Percentiles rank a stretch among this genome's conserved stretches.
These are phyloP conservation scores for Vanessa atalanta DNA, from an alignment of 1,140 invertebrate species.

Conservation along the genomic window DNA sequence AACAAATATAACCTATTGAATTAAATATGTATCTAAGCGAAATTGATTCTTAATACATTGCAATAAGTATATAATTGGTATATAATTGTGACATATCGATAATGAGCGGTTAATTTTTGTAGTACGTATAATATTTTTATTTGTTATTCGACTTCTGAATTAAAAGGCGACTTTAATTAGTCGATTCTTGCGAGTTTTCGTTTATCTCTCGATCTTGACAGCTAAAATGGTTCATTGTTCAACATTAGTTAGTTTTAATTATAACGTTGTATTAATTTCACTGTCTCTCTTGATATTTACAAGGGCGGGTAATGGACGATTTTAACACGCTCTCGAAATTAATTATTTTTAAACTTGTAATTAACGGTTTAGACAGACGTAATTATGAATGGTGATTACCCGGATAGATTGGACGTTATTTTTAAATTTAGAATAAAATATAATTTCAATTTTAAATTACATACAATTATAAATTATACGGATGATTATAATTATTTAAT, in stretches of 20 bases:
- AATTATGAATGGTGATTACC: conserved; percentile 30
- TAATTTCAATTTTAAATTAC: neutral
- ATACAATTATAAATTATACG: too few species aligned
- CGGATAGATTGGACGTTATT: conserved; percentile 20
- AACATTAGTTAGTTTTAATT: conserved; percentile 26
- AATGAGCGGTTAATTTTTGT: neutral
- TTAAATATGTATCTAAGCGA: too few species aligned
- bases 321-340: conserved; percentile 35
- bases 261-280: conserved; percentile 27
- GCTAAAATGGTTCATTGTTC: conserved; percentile 25
- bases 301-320: conserved; percentile 29
- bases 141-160: conserved; percentile 18
- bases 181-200: conserved; percentile 15
- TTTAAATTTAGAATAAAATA: conserved; percentile 17
- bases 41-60: too few species aligned
- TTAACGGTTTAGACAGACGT: conserved; percentile 28
- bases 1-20: too few species aligned
- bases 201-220: conserved; percentile 34
- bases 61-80: too few species aligned
- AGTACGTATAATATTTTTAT: neutral
- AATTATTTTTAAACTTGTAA: conserved; percentile 36
- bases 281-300: conserved; percentile 20
- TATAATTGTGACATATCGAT: too few species aligned
- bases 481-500: too few species aligned
- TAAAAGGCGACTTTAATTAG: conserved; percentile 29